Conservation (phyloP, 1,140 invertebrate genomes). For the Leptinotarsa undecemlineata region DNA sequence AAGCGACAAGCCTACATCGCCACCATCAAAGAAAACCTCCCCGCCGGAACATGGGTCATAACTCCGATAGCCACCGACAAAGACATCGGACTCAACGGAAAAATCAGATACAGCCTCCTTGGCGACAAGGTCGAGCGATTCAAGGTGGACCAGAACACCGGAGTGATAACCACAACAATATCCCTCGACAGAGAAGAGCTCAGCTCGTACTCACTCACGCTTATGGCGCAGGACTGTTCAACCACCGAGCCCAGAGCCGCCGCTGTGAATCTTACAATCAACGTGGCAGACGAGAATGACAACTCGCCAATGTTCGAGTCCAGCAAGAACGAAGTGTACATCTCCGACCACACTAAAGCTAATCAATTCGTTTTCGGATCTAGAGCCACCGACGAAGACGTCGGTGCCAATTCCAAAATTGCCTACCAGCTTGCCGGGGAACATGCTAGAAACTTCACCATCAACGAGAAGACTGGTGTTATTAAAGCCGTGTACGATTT, state of each 20-base stretch:
- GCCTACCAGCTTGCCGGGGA: conserved; percentile 77
- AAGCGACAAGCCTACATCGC: conserved; percentile 77
- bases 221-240: conserved; percentile 86
- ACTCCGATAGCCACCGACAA: conserved; percentile 76
- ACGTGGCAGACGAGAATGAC: conserved; percentile 83
- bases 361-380: conserved; percentile 88
- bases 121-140: conserved; percentile 80
- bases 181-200: conserved; percentile 80
- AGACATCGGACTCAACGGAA: conserved; percentile 82
- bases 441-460: conserved; percentile 75
- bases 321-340: conserved; percentile 72
- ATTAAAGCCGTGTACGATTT: conserved; percentile 72
- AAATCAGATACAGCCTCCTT: conserved; percentile 79
- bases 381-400: conserved; percentile 78
- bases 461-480: conserved; percentile 80
- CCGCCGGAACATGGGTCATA: conserved; percentile 71
- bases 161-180: conserved; percentile 72
- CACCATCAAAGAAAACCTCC: conserved; percentile 76
- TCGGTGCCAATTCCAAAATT: conserved; percentile 77
- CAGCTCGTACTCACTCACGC: conserved; percentile 74
- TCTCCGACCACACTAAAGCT: conserved; percentile 74
- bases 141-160: conserved; percentile 72
- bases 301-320: conserved; percentile 80
- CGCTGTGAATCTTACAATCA: conserved; percentile 80
- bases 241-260: conserved; percentile 77